A percentile compares a stretch with the other conserved stretches of the same genome.
Conservation (phyloP, 1,140 invertebrate species). For the Marisa cornuarietis region DNA sequence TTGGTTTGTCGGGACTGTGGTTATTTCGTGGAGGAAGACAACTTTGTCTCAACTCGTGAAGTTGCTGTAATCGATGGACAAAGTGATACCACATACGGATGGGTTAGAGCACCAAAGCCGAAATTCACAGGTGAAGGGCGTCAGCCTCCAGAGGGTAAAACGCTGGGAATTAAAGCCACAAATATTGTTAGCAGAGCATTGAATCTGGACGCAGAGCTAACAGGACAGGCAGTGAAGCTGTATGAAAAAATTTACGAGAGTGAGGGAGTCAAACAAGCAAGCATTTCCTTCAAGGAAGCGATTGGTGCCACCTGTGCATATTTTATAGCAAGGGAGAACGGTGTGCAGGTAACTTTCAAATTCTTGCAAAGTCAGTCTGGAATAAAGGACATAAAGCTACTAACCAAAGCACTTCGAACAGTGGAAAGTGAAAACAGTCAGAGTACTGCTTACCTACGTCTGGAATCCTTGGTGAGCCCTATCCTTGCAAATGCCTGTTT, state of each 20-base stretch:
- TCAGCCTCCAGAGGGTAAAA: constrained; percentile 5
- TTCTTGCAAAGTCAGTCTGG: neutral
- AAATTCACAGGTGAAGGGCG: neutral
- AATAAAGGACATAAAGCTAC: neutral
- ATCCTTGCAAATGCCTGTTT: neutral
- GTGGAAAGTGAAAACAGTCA: neutral
- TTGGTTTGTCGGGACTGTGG: constrained; percentile 18
- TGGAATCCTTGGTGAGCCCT: neutral
- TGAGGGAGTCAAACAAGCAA: neutral
- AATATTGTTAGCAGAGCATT: neutral
- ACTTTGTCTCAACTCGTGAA: constrained; percentile 1
- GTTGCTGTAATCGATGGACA: neutral
- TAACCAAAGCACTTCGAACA: neutral
- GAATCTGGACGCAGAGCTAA: neutral
- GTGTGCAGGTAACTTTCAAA: constrained; percentile 7
- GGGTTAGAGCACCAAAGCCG: constrained; percentile 3
- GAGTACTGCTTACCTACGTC: neutral
- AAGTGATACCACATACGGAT: constrained; percentile 4
- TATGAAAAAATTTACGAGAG: constrained; percentile 10
- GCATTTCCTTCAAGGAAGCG: neutral
- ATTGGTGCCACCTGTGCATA: constrained; percentile 14
- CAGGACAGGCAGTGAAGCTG: constrained; percentile 2
- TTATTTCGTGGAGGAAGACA: constrained; percentile 2
- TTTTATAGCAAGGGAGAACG: constrained; percentile 14
- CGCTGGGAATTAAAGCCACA: neutral